These are phyloP conservation scores for Heteronetta atricapilla DNA, from an alignment of 2,113 vertebrate genomes.

Conservation along the genomic window DNA sequence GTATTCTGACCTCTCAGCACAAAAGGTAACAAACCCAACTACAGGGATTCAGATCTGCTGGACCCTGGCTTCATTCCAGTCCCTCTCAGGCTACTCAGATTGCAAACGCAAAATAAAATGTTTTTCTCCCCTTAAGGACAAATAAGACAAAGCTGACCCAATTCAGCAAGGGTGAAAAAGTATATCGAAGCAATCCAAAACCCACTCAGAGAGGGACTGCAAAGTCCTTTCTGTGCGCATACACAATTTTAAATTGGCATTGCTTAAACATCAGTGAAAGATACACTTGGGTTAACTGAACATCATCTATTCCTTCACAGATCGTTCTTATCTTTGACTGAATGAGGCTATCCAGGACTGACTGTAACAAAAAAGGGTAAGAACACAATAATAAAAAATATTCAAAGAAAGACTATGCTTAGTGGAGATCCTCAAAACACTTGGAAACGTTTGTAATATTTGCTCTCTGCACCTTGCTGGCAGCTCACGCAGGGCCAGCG, in stretches of 20 bases:
- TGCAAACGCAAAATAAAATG: constrained; percentile 1
- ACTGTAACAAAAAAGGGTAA: not conserved
- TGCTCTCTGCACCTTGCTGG: not conserved
- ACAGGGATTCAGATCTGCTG: constrained; percentile 8
- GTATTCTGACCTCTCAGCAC: constrained; percentile 42
- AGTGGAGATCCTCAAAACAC: not conserved
- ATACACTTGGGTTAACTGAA: not conserved
- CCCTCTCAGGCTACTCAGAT: not conserved
- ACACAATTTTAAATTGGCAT: not conserved
- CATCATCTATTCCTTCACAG: not conserved
- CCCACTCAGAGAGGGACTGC: not conserved
- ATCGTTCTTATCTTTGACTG: not conserved
- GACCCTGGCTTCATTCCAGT: constrained; percentile 5
- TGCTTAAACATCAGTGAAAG: not conserved
- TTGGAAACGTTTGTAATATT: not conserved
- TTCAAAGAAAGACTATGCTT: not conserved
- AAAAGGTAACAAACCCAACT: constrained; percentile 29
- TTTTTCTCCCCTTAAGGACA: constrained; percentile 12
- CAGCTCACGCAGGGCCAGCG: not conserved
- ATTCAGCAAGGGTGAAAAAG: not conserved
- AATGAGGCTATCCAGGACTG: not conserved
- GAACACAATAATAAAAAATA: not conserved
- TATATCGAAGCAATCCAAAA: not conserved
- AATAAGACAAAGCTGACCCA: constrained; percentile 19
- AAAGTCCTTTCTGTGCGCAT: not conserved